Base-by-base conservation (phyloP, 1,140 invertebrate species). In the Idris sp. region DNA sequence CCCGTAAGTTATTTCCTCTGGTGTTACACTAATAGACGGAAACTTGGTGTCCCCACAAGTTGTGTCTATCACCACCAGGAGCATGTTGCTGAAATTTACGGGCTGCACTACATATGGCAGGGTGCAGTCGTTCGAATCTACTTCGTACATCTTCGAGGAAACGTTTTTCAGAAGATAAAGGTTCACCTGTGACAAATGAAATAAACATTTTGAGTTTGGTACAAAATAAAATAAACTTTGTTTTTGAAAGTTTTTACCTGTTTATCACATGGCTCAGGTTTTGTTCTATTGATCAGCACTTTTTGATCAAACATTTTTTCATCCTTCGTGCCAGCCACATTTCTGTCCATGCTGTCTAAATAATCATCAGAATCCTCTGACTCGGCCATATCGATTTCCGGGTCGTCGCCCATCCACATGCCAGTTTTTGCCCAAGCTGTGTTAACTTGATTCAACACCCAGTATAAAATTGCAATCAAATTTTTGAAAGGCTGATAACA, bases 61-160 rank as follows among this genome's bases (percentile, higher is more conserved):
- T 8, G 89, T 91, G 78, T 96, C 92, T 1, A 96, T 91, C 1
- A 96, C 93, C 0, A 97, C 85, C 49, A 97, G 86, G 2, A 97
- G 88, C 88, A 97, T 90, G 82, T 97, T 97, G 33, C 93, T 97
- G 33, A 91, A 90, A 25, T 92, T 91, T 25, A 97, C 93, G 25
- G 92, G 90, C 74, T 96, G 92, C 1, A 95, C 93, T 53, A 95
- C 92, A 87, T 95, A 97, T 10, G 93, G 92, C 74, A 81, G 62
- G 31, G 81, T 74, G 71, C 89, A 90, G 44, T 81, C 79, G 38
- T 84, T 76, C 1, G 64, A 56, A 15, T 85, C 78, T 0, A 80
- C 46, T 35, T 86, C 76, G 41, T 83, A 83, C 1, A 82, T 67
- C 3, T 79, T 76, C 16, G 79, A 72, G 0, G 84, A 74, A 5